A percentile compares a stretch with the other conserved stretches of the same genome.
phyloP scores from a whole-genome alignment of 2,888 invertebrate species.

The Harpagoxenus sublaevis region DNA sequence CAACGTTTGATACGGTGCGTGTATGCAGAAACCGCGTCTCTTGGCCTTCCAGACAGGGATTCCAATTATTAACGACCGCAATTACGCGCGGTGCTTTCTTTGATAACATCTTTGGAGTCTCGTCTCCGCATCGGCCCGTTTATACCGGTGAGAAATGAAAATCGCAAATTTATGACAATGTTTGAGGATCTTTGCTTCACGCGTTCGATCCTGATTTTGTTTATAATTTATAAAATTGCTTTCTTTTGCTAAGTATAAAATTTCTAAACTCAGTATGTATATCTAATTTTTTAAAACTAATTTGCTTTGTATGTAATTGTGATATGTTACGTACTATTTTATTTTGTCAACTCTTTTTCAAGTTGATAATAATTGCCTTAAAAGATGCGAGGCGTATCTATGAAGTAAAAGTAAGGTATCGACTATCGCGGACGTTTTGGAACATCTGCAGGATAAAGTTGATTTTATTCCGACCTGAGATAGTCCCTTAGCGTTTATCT shows the following conservation, averaged over 20 bases:
- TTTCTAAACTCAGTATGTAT: background rate
- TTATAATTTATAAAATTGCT: background rate
- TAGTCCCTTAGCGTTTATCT: constrained; percentile 80
- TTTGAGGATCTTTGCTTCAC: background rate
- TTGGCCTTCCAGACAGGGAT: constrained; percentile 38
- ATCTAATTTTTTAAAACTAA: background rate
- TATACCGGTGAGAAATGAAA: constrained; percentile 4
- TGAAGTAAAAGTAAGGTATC: constrained; percentile 36
- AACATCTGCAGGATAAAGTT: constrained; percentile 53
- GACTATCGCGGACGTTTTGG: constrained; percentile 30
- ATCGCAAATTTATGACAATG: background rate
- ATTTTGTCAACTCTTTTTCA: background rate
- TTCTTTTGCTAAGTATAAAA: background rate
- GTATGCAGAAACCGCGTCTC: constrained; percentile 18
- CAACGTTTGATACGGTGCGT: constrained; percentile 46
- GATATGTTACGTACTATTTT: background rate
- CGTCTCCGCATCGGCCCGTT: background rate
- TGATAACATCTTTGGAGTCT: constrained; percentile 65
- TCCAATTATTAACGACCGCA: constrained; percentile 70
- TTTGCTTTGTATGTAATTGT: background rate
- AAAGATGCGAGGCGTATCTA: background rate
- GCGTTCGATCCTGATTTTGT: background rate
- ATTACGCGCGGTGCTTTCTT: constrained; percentile 67
- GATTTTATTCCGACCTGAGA: constrained; percentile 59
- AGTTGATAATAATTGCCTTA: background rate